These are phyloP conservation scores for Formicarius rufipectus DNA, from an alignment of 2,113 vertebrate species.

Conservation along the genomic window DNA sequence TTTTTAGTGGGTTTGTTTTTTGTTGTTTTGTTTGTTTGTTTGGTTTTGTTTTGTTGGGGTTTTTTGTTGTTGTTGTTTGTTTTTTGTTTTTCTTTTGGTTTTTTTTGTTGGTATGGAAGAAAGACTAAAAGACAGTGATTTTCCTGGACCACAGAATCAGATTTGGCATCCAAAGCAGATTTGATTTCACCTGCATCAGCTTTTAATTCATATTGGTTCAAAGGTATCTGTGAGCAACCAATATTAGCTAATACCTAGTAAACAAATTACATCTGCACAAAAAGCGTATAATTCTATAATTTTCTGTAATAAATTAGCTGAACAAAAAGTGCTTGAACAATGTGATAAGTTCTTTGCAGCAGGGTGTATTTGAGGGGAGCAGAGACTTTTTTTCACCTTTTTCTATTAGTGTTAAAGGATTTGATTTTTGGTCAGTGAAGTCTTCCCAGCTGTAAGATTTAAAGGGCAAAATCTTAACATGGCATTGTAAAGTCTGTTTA, in stretches of 20 bases:
- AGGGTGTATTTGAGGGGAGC: neutral
- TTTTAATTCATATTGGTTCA: neutral
- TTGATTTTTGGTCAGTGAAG: slow-evolving; percentile 6
- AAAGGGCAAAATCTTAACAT: neutral
- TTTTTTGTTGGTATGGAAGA: neutral
- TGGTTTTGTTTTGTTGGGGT: too few species aligned
- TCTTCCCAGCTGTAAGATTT: neutral
- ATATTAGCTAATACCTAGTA: neutral
- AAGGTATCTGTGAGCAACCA: neutral
- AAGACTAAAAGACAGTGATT: neutral
- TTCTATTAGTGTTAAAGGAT: neutral
- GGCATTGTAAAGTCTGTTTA: neutral
- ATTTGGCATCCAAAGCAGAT: neutral
- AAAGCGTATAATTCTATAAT: neutral
- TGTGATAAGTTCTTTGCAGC: neutral
- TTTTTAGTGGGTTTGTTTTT: too few species aligned
- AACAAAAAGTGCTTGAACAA: neutral
- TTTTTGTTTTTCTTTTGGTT: too few species aligned
- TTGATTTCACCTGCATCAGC: neutral
- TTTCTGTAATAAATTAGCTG: neutral
- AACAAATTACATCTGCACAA: neutral
- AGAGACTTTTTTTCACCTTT: neutral
- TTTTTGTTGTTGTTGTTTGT: too few species aligned
- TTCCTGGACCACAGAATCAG: neutral
- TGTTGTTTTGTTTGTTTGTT: too few species aligned